phyloP scores from a whole-genome alignment of 2,113 vertebrate species.

The Ochotona princeps region DNA sequence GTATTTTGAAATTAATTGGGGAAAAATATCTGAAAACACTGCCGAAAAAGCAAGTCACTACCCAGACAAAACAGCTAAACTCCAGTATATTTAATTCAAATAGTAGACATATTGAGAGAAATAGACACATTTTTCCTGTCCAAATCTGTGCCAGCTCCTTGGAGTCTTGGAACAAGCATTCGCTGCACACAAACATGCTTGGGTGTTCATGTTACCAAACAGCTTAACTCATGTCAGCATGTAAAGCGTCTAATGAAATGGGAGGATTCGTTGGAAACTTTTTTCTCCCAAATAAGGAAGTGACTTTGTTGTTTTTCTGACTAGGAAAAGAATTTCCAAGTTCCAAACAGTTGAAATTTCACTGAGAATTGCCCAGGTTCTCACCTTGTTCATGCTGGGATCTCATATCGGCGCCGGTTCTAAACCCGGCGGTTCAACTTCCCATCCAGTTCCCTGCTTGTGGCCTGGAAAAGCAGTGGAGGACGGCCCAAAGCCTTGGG shows the following conservation, averaged over 20 bases:
- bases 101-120: conserved; percentile 46
- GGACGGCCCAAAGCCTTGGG: no score
- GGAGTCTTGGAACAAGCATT: conserved; percentile 13
- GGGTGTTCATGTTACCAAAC: conserved; percentile 57
- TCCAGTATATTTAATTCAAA: conserved; percentile 42
- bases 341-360: conserved; percentile 23
- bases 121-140: conserved; percentile 50
- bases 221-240: not conserved
- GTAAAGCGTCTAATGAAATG: not conserved
- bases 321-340: conserved; percentile 23
- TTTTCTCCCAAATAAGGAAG: not conserved
- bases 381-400: no score
- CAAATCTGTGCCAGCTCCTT: conserved; percentile 7
- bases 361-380: not conserved
- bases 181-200: not conserved
- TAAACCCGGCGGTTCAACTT: no score
- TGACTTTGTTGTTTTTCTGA: not conserved
- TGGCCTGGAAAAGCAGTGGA: no score
- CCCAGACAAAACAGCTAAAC: not conserved
- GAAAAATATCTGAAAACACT: conserved; percentile 20
- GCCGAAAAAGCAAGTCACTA: conserved; percentile 24
- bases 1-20: conserved; percentile 21
- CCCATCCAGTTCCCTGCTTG: no score
- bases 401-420: no score
- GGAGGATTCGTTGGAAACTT: conserved; percentile 24